Evolutionary conservation across 2,888 invertebrate species (phyloP).

Genomic region (Drosophila meridionalis): DNA sequence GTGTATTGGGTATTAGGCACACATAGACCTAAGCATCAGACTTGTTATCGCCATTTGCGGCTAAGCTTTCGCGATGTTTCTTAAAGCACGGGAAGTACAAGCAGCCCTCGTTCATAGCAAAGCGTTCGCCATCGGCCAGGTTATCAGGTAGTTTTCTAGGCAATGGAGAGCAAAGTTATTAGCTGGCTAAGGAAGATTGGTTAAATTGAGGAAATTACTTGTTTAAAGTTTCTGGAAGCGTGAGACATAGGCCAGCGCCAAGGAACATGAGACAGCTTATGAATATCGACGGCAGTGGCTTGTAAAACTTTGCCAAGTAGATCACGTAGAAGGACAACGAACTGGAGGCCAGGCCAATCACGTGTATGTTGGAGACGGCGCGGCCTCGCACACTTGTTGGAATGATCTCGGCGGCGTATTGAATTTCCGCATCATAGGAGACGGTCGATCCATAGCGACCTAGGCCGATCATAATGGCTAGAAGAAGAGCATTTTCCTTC

Average conservation of each 20-base stretch:
- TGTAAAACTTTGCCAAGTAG: slow-evolving; percentile 85
- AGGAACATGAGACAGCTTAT: slow-evolving; percentile 86
- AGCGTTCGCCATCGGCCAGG: slow-evolving; percentile 87
- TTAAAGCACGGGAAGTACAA: slow-evolving; percentile 85
- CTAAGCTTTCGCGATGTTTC: slow-evolving; percentile 47
- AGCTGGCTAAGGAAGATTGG: not conserved
- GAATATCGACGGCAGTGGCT: slow-evolving; percentile 86
- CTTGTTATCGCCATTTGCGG: slow-evolving; percentile 46
- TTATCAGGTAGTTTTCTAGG: slow-evolving; percentile 86
- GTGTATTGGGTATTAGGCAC: slow-evolving; percentile 26
- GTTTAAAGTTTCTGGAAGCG: slow-evolving; percentile 87
- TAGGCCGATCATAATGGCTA: slow-evolving; percentile 85
- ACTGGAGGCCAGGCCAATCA: slow-evolving; percentile 87
- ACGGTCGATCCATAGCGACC: slow-evolving; percentile 87
- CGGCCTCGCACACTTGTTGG: slow-evolving; percentile 88
- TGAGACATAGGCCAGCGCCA: slow-evolving; percentile 86
- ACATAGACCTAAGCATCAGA: slow-evolving; percentile 52
- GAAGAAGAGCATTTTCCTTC: slow-evolving; percentile 81
- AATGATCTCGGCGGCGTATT: slow-evolving; percentile 88
- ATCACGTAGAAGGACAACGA: slow-evolving; percentile 87
- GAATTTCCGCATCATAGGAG: slow-evolving; percentile 88
- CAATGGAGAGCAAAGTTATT: not conserved
- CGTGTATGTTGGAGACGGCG: slow-evolving; percentile 87
- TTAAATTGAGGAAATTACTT: slow-evolving; percentile 66
- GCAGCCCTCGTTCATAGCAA: slow-evolving; percentile 86